Conservation (phyloP, 2,113 vertebrate species). For the Tychaedon coryphoeus region DNA sequence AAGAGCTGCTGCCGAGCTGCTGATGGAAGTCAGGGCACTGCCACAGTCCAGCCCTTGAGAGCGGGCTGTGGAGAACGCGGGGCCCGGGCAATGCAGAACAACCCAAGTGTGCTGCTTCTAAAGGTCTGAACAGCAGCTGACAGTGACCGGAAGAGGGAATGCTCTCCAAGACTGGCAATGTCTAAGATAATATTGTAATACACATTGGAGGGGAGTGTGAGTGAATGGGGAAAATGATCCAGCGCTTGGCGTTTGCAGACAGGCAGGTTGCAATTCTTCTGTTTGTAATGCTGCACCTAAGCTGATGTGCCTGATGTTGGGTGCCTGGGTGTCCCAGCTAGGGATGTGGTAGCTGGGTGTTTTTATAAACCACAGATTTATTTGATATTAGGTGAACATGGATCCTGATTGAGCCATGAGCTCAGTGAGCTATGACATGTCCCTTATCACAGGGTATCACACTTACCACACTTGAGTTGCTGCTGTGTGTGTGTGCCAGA, state of each 20-base stretch:
- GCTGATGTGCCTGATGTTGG: not conserved
- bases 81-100: not conserved
- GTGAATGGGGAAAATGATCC: not conserved
- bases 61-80: not conserved
- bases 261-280: not conserved
- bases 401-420: not conserved
- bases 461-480: rapidly evolving
- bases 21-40: not conserved
- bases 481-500: not conserved
- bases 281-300: not conserved
- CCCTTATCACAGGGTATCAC: not conserved
- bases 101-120: not conserved
- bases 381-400: not conserved
- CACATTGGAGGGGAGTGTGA: rapidly evolving
- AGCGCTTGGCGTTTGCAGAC: rapidly evolving
- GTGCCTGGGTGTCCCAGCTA: not conserved
- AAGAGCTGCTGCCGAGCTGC: not conserved
- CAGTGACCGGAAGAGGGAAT: not conserved
- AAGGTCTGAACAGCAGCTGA: not conserved
- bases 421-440: not conserved
- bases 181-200: not conserved
- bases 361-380: not conserved
- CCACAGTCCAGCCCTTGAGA: not conserved
- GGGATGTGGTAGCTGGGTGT: not conserved
- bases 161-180: not conserved